Conservation (phyloP, 2,113 vertebrate genomes). For the Onychostruthus taczanowskii region DNA sequence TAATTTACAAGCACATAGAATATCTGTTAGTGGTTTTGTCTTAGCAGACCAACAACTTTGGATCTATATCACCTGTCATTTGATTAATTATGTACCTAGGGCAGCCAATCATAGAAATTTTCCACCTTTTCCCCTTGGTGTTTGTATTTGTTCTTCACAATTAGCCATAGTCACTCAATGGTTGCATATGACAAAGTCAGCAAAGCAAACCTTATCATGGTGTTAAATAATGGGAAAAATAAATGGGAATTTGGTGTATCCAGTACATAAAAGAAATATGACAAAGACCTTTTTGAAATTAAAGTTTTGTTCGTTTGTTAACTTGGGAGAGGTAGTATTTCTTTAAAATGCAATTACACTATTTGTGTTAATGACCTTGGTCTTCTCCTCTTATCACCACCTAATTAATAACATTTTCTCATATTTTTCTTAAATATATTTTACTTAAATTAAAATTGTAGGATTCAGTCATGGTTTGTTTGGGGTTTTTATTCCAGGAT, state of each 20-base stretch:
- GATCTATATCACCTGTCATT: slow-evolving; percentile 41
- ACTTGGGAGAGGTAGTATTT: not conserved
- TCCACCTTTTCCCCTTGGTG: not conserved
- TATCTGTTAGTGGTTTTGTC: slow-evolving; percentile 31
- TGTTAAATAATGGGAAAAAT: not conserved
- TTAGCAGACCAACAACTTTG: slow-evolving; percentile 8
- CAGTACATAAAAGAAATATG: not conserved
- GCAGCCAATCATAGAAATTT: slow-evolving; percentile 14
- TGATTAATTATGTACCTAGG: slow-evolving; percentile 37
- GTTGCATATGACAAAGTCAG: not conserved
- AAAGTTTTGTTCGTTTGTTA: not conserved
- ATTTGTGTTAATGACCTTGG: not conserved
- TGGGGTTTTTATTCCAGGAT: fast-evolving
- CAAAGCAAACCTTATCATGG: not conserved
- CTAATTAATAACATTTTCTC: not conserved
- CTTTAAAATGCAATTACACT: not conserved
- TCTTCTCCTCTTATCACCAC: not conserved
- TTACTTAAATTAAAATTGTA: not conserved
- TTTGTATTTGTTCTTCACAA: slow-evolving; percentile 13
- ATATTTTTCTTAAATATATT: not conserved
- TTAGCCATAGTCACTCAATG: slow-evolving; percentile 1
- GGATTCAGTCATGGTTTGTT: not conserved
- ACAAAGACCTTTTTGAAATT: not conserved
- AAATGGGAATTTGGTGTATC: not conserved
- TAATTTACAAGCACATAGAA: not conserved